Base-by-base conservation (phyloP, 2,113 vertebrate species). In the Amia ocellicauda region DNA sequence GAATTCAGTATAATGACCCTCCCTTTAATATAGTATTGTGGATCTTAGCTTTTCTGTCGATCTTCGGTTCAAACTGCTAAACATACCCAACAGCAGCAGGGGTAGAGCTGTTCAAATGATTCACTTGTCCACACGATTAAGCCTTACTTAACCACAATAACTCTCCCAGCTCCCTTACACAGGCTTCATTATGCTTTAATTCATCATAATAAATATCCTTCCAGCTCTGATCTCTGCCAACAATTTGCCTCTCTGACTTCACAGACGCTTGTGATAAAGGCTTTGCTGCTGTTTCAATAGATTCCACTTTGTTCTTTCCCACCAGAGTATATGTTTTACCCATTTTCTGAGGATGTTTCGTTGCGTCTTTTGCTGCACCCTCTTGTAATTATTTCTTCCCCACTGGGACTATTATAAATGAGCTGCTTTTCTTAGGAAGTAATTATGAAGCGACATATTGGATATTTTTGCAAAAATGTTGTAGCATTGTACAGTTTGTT, bases 341-440 rank as follows among this genome's bases (percentile, higher is more conserved):
- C 27, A 40, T n/a, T n/a, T n/a, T n/a, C 5, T 36, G 31, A 7
- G 31, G 1, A 11, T 36, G 31, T 36, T 36, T 36, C 31, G 11
- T 36, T 5, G 5, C 5, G 31, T 36, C 5, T 36, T 36, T 36
- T 36, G 31, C 31, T 36, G 58, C 60, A 19, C 81, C 74, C 74
- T 72, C 64, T 62, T 8, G 54, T 73, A 72, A 75, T 79, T 67
- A 80, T 20, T 64, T 70, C 43, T 78, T 72, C 72, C 85, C 83
- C 77, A 71, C 70, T 69, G 82, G 79, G 83, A 86, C 74, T 83
- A 85, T 84, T 87, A 88, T 79, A 85, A 74, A 66, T 20, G 55
- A 75, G 69, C 63, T 70, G 42, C 67, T 53, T 68, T 79, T 69
- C 67, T 40, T 10, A 68, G 58, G 55, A 66, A 17, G 69, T 67